phyloP scores from a whole-genome alignment of 2,797 vertebrate species.

The Parambassis ranga region DNA sequence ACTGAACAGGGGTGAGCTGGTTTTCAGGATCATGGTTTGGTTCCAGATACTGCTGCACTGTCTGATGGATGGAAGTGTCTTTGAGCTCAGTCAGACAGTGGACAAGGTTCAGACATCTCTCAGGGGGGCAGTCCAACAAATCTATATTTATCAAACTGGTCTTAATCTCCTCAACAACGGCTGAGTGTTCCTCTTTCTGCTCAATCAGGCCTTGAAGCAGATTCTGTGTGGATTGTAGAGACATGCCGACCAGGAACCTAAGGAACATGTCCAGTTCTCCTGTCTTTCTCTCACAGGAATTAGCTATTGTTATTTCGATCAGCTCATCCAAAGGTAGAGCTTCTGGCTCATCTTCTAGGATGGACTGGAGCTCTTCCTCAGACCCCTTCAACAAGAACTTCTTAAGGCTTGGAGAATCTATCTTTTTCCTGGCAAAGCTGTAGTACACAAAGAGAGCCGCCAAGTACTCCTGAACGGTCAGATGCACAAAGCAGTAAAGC shows the following conservation, averaged over 20 bases:
- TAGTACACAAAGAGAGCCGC: conserved; percentile 52
- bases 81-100: conserved; percentile 41
- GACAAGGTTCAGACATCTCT: conserved; percentile 41
- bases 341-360: conserved; percentile 13
- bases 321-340: conserved; percentile 26
- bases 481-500: conserved; percentile 60
- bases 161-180: neutral
- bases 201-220: conserved; percentile 13
- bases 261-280: conserved; percentile 45
- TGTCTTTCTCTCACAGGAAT: neutral
- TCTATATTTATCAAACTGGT: conserved; percentile 7
- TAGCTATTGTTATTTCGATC: conserved; percentile 23
- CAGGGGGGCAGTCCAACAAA: neutral
- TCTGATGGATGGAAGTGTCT: conserved; percentile 15
- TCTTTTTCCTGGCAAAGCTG: conserved; percentile 9
- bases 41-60: conserved; percentile 2
- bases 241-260: conserved; percentile 37
- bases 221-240: neutral
- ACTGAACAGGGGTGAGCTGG: conserved; percentile 19
- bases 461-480: conserved; percentile 62
- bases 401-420: conserved; percentile 16
- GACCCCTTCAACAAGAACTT: conserved; percentile 18
- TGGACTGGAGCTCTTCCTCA: neutral
- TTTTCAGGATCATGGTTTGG: neutral
- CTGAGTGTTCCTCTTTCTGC: neutral